Percentiles rank a stretch among this genome's conserved stretches.
phyloP scores from a whole-genome alignment of 1,140 invertebrate genomes.

The Belonocnema kinseyi region DNA sequence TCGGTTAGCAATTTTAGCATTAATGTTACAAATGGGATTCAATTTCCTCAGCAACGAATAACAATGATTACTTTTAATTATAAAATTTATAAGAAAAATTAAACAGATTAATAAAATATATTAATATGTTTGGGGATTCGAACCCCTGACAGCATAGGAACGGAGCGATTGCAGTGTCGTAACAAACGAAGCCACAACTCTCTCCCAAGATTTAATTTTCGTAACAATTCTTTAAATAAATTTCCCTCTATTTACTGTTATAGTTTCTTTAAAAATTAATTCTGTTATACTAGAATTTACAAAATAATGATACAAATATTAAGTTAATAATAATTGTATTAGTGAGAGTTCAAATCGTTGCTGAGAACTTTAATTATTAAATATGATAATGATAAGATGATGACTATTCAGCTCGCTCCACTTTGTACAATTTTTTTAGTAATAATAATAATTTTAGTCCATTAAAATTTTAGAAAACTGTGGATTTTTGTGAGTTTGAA shows the following conservation, averaged over 20 bases:
- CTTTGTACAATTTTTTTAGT: neutral
- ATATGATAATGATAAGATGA: neutral
- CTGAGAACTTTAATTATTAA: neutral
- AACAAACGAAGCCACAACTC: too few species aligned
- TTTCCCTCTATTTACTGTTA: too few species aligned
- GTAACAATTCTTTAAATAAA: too few species aligned
- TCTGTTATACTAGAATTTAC: neutral
- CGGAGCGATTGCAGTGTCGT: too few species aligned
- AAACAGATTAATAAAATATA: too few species aligned
- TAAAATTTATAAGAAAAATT: too few species aligned
- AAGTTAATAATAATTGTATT: too few species aligned
- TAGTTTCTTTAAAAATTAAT: neutral
- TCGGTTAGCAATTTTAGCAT: conserved; percentile 62
- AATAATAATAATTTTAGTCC: neutral
- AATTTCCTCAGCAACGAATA: neutral
- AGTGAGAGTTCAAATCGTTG: neutral
- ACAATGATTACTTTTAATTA: neutral
- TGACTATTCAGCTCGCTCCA: neutral
- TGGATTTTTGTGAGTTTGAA: neutral
- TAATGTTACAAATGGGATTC: conserved; percentile 25
- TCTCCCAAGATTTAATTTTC: too few species aligned
- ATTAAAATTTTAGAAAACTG: neutral
- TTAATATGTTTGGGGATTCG: too few species aligned
- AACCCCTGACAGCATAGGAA: too few species aligned
- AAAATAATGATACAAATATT: too few species aligned